A percentile compares a stretch with the other conserved stretches of the same genome.
Evolutionary conservation across 2,888 invertebrate genomes (phyloP).

Genomic region (Sphaerophoria rueppellii): DNA sequence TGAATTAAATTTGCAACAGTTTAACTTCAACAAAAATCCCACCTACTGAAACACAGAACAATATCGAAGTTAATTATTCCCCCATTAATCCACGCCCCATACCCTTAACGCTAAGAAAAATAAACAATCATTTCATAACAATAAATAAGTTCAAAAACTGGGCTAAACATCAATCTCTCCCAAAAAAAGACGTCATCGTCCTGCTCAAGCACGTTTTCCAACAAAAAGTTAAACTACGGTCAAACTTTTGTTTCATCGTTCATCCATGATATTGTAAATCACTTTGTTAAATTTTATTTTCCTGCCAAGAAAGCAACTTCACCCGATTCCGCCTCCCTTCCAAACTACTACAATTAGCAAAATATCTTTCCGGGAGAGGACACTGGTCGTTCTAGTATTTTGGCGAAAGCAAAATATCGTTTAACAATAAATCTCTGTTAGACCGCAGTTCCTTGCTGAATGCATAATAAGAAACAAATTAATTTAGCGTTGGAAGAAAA

Average conservation of each 20-base stretch:
- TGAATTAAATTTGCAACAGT: no score
- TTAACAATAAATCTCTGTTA: constrained; percentile 34
- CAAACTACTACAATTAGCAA: constrained; percentile 16
- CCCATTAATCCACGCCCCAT: no score
- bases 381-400: neutral
- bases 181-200: constrained; percentile 41
- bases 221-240: neutral
- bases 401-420: constrained; percentile 25
- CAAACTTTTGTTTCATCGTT: constrained; percentile 6
- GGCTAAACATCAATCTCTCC: constrained; percentile 50
- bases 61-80: no score
- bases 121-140: no score
- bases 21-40: no score
- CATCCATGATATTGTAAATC: constrained; percentile 46
- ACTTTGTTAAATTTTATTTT: constrained; percentile 32
- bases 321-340: constrained; percentile 12
- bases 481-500: constrained; percentile 38
- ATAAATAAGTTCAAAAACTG: constrained; percentile 5
- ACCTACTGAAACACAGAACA: no score
- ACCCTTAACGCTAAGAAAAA: no score
- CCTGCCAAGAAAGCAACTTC: constrained; percentile 52
- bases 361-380: neutral
- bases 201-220: constrained; percentile 39
- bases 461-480: constrained; percentile 64
- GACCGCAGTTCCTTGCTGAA: constrained; percentile 57